These are phyloP conservation scores for Lordiphosa mommai DNA, from an alignment of 1,140 invertebrate species.

Conservation along the genomic window DNA sequence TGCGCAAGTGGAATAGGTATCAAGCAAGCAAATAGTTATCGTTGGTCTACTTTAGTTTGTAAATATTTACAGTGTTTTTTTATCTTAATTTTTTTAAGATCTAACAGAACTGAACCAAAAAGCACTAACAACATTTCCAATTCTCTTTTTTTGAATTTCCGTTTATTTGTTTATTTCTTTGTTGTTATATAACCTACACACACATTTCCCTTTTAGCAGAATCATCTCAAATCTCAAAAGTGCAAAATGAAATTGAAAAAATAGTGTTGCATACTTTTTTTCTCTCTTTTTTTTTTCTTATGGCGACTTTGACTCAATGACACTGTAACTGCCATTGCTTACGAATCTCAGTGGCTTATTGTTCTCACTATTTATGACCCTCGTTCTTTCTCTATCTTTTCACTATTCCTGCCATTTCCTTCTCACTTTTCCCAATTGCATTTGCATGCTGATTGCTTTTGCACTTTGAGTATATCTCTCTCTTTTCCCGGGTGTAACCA, in stretches of 20 bases:
- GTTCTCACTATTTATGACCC: slow-evolving; percentile 34
- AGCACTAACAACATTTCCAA: too few species aligned
- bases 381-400: neutral
- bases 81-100: too few species aligned
- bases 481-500: slow-evolving; percentile 12
- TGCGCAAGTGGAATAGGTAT: too few species aligned
- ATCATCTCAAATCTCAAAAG: slow-evolving; percentile 14
- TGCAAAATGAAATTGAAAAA: slow-evolving; percentile 31
- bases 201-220: neutral
- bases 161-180: neutral
- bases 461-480: neutral
- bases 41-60: too few species aligned
- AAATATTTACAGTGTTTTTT: too few species aligned
- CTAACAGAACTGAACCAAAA: too few species aligned
- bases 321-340: slow-evolving; percentile 15
- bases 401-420: neutral
- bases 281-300: neutral
- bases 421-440: slow-evolving; percentile 37
- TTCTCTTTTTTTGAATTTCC: neutral
- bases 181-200: neutral
- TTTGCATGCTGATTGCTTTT: slow-evolving; percentile 64
- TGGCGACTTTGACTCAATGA: slow-evolving; percentile 10
- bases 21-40: too few species aligned
- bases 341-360: slow-evolving; percentile 28
- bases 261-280: slow-evolving; percentile 16